phyloP scores from a whole-genome alignment of 2,888 invertebrate species.

The Halocaridina rubra region DNA sequence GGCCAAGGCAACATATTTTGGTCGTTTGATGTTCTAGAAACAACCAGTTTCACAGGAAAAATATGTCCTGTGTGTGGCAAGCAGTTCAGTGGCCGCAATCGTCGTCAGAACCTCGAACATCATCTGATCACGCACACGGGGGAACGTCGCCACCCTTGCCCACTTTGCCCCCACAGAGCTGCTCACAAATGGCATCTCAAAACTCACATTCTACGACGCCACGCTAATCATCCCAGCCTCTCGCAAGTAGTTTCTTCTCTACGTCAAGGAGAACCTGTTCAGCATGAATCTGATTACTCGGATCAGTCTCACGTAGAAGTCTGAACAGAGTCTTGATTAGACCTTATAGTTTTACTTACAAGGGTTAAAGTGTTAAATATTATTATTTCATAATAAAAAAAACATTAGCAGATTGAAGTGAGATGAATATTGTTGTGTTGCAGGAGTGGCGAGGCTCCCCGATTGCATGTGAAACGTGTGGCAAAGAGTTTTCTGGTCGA shows the following conservation, averaged over 20 bases:
- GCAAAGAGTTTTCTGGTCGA: constrained; percentile 51
- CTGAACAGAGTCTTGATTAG: constrained; percentile 24
- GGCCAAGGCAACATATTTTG: constrained; percentile 45
- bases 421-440: constrained; percentile 58
- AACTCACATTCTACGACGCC: constrained; percentile 57
- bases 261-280: constrained; percentile 27
- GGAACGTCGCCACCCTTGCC: constrained; percentile 58
- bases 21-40: constrained; percentile 50
- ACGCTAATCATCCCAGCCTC: constrained; percentile 46
- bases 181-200: constrained; percentile 63
- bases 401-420: neutral
- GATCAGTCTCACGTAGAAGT: constrained; percentile 46
- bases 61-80: constrained; percentile 62
- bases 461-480: constrained; percentile 47
- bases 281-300: constrained; percentile 33
- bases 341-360: no score
- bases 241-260: constrained; percentile 25
- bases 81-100: constrained; percentile 60
- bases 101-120: constrained; percentile 61
- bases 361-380: no score
- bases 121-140: constrained; percentile 62
- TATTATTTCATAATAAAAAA: no score
- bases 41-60: constrained; percentile 44
- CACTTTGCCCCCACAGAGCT: constrained; percentile 58
- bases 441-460: constrained; percentile 49